Evolutionary conservation across 2,113 vertebrate genomes (phyloP), one percentile per base, ranked within the genome.

Genomic region (Tringa solitaria): DNA sequence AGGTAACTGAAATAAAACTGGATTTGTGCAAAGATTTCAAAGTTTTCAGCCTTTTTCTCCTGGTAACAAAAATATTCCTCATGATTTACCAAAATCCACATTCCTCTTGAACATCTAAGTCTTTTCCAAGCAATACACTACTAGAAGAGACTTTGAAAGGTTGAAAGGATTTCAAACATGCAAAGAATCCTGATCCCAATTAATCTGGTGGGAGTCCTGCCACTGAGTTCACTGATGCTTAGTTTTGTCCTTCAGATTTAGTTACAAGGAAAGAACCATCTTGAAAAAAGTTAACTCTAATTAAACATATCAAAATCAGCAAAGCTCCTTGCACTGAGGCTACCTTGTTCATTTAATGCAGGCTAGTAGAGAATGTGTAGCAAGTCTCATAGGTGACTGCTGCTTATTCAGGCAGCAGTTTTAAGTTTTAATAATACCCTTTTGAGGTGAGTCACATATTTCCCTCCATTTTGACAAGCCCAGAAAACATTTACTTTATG

Each of bases 1-100:
- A 88, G 43, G 56, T 88, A 94, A 96, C 80, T 84, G 90, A 95
- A 98, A 98, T 98, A 98, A 98, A 98, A 97, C 78, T 95, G 91
- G 67, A 97, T 97, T 96, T 98, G 87, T 95, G 85, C 68, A 89
- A 57, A 96, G 43, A 67, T 92, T 91, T 93, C 19, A 64, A 63
- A 41, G 67, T 88, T 85, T 67, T 63, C 67, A 65, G 39, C 39
- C 17, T 94, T 88, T 92, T 68, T 95, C 65, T 95, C 30, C 67
- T 30, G 43, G 9, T 93, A 45, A 84, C 35, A 68, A 73, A 89
- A 78, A 57, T 28, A 67, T 27, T 51, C 9, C 37, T 56, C 20
- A 33, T n/a, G 20, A 18, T 80, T 91, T 20, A 70, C 20, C 8
- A 69, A 90, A 95, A 74, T 51, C 26, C 16, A 72, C 63, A 32